Conservation (phyloP, 1,140 invertebrate species). For the Chymomyza costata region DNA sequence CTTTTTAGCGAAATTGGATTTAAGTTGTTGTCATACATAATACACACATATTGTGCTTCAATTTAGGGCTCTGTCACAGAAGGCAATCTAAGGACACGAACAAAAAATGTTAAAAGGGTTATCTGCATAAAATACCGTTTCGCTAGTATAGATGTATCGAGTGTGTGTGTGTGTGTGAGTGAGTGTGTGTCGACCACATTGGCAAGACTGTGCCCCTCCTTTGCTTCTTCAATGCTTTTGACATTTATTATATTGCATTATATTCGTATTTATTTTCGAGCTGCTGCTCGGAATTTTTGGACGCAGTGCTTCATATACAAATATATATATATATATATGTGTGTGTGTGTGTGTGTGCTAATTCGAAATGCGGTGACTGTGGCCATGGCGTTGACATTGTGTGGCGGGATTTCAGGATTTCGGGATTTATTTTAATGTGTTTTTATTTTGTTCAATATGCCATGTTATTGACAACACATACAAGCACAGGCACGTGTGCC, state of each 20-base stretch:
- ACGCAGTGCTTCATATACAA: conserved; percentile 23
- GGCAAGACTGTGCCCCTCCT: conserved; percentile 28
- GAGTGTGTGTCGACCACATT: not conserved
- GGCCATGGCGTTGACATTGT: conserved; percentile 26
- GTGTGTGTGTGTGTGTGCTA: conserved; percentile 37
- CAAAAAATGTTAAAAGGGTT: conserved; percentile 57
- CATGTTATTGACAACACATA: conserved; percentile 31
- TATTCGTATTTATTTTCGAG: conserved; percentile 63
- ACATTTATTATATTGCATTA: conserved; percentile 72
- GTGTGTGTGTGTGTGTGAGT: not conserved
- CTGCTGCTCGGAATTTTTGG: conserved; percentile 42
- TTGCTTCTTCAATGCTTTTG: conserved; percentile 52
- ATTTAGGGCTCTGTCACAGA: conserved; percentile 16
- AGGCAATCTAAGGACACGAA: too few species aligned
- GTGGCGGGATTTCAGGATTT: conserved; percentile 31
- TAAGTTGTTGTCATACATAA: conserved; percentile 33
- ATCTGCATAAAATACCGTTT: conserved; percentile 40
- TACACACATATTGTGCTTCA: conserved; percentile 10
- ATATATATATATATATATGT: conserved; percentile 1
- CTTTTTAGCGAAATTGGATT: conserved; percentile 64
- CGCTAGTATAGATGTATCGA: not conserved
- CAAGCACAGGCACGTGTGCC: conserved; percentile 15
- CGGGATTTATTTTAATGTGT: conserved; percentile 59
- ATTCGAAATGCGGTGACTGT: conserved; percentile 54
- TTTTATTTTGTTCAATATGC: conserved; percentile 49